Conservation (phyloP, 2,888 invertebrate species). For the Trichopria drosophilae region DNA sequence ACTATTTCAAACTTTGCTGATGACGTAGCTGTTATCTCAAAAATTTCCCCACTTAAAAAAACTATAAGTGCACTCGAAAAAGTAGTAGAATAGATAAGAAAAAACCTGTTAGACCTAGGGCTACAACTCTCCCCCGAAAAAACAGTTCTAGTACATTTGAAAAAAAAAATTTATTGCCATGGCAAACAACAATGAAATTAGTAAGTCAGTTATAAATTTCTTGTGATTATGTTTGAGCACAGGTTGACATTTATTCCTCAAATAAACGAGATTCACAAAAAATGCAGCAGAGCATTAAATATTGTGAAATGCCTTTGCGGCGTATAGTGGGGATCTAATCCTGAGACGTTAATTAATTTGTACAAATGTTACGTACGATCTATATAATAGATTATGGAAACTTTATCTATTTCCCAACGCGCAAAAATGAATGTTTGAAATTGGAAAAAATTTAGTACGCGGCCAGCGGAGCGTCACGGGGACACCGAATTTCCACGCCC, state of each 20-base stretch:
- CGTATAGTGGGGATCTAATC: not conserved
- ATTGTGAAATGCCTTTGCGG: not conserved
- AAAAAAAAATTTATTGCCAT: not conserved
- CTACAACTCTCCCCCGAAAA: not conserved
- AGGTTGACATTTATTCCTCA: not conserved
- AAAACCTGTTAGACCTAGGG: too few relatives aligned
- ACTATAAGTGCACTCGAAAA: too few relatives aligned
- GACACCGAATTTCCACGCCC: too few relatives aligned
- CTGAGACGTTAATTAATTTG: not conserved
- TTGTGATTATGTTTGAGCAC: not conserved
- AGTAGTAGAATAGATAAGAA: too few relatives aligned
- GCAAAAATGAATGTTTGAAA: too few relatives aligned
- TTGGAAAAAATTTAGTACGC: too few relatives aligned
- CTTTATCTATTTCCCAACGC: too few relatives aligned
- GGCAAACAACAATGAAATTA: not conserved
- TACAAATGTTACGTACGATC: not conserved
- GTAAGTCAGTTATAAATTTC: not conserved
- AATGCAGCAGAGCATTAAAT: not conserved
- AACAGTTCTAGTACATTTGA: not conserved
- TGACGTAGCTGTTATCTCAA: not conserved
- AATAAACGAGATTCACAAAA: not conserved
- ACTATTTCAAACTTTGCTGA: conserved; percentile 7
- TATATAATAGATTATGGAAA: not conserved
- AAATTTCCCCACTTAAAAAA: not conserved
- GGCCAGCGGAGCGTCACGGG: too few relatives aligned